phyloP scores from a whole-genome alignment of 2,888 invertebrate species.

The Ophion ventricosus region DNA sequence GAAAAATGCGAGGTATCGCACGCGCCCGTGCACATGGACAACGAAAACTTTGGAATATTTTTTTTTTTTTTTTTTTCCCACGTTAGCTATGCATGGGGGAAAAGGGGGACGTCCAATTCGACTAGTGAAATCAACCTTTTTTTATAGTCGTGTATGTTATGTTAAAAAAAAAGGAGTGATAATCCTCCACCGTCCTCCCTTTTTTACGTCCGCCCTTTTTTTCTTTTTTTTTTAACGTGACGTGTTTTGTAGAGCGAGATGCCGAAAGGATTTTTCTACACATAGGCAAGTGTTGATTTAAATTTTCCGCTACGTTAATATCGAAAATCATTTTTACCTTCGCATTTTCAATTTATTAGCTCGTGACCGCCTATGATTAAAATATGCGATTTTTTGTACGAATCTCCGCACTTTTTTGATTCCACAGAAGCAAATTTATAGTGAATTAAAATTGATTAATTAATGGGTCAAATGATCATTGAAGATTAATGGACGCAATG shows the following conservation, averaged over 20 bases:
- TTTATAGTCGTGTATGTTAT: not conserved
- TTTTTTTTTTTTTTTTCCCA: constrained; percentile 26
- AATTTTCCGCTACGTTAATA: too few relatives aligned
- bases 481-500: too few relatives aligned
- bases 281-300: not conserved
- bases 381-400: too few relatives aligned
- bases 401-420: too few relatives aligned
- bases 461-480: too few relatives aligned
- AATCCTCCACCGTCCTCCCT: too few relatives aligned
- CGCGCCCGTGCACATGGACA: constrained; percentile 6
- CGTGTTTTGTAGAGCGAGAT: not conserved
- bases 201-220: not conserved
- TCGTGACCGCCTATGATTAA: too few relatives aligned
- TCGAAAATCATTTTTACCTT: too few relatives aligned
- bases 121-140: not conserved
- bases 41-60: constrained; percentile 41
- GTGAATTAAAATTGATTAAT: too few relatives aligned
- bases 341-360: too few relatives aligned
- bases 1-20: constrained; percentile 40
- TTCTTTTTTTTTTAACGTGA: not conserved
- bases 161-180: not conserved
- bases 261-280: not conserved
- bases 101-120: constrained; percentile 5
- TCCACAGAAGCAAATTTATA: too few relatives aligned
- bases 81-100: not conserved